phyloP scores from a whole-genome alignment of 2,888 invertebrate genomes.

The Meghimatium bilineatum region DNA sequence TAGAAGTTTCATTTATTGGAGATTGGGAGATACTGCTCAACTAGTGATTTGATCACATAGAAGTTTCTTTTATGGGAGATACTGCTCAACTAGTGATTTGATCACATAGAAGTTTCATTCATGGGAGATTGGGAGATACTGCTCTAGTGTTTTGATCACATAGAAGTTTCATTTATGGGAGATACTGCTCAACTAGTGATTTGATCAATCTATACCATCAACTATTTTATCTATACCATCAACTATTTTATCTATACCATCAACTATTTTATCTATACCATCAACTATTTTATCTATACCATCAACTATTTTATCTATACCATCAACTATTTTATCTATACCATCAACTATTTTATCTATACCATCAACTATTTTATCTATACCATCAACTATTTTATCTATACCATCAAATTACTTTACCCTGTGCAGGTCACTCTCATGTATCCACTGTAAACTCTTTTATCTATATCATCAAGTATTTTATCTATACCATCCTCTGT shows the following conservation, averaged over 20 bases:
- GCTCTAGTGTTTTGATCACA: no score
- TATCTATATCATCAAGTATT: not conserved
- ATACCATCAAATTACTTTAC: not conserved
- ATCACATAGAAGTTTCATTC: no score
- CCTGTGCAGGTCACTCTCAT: not conserved
- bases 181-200: no score
- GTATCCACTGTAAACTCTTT: not conserved
- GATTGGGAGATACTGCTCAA: no score
- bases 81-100: no score
- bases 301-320: not conserved
- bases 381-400: not conserved
- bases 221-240: not conserved
- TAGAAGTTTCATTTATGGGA: no score
- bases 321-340: not conserved
- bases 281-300: not conserved
- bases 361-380: not conserved
- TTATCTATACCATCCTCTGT: not conserved
- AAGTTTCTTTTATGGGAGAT: no score
- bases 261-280: not conserved
- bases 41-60: no score
- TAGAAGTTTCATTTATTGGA: no score
- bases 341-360: not conserved
- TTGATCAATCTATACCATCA: not conserved
- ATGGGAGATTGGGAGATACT: no score
- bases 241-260: not conserved